Base-by-base conservation (phyloP, 2,888 invertebrate genomes). In the Drosophila cracens region DNA sequence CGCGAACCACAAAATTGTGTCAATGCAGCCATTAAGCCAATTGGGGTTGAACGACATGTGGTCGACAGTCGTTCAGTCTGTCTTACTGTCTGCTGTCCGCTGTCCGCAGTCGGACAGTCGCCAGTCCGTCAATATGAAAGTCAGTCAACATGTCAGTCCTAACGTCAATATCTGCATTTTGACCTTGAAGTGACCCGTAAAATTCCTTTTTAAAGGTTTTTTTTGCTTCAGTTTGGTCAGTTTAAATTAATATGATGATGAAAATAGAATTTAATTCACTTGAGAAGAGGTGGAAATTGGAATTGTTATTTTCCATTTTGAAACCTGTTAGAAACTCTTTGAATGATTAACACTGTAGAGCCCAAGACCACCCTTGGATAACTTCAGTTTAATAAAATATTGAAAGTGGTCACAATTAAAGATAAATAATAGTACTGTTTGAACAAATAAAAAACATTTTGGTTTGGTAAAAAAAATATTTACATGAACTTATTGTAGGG, bases 41-140 rank as follows among this genome's bases (percentile, higher is more conserved):
- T 74, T 70, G 61, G 82, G 83, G 86, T 81, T 85, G 86, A 74
- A 77, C 64, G 69, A 72, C 79, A 71, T 76, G 65, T 82, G 67
- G 51, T 62, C 43, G 73, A 25, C 51, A n/a, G 46, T 16, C 25
- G 8, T 16, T 40, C 16, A 25, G 16, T 46, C 36, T 31, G 29
- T 18, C 46, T 4, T 16, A 13, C 27, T 43, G 49, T 61, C 7
- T 25, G 25, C 21, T 46, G 46, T n/a, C 40, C 11, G 11, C 40
- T 40, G 40, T 25, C 21, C 21, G 16, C 46, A 25, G 16, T 46
- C 46, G 25, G 16, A 13, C n/a, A 71, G 46, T 38, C 34, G 27
- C 33, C 27, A 25, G 18, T 36, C 29, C 11, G 46, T 33, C 36
- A 7, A 27, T 52, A 18, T 10, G 21, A 3, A 27, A 25, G 34